Evolutionary conservation across 2,113 vertebrate genomes (phyloP).

Genomic region (Octodon degus): DNA sequence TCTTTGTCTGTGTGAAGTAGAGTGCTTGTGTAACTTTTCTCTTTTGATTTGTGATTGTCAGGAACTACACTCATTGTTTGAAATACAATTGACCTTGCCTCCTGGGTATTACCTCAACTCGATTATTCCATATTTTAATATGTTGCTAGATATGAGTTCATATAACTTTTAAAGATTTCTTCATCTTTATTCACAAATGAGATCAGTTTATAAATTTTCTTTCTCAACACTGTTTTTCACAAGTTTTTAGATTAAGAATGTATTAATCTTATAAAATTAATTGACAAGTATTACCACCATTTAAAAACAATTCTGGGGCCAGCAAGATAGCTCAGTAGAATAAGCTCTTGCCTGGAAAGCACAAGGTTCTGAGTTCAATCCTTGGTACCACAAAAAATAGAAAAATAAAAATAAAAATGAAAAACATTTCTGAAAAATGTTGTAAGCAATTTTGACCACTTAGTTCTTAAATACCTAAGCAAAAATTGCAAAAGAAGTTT

Average conservation of each 20-base stretch:
- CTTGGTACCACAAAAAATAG: too few relatives aligned
- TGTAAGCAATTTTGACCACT: neutral
- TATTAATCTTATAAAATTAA: slow-evolving; percentile 30
- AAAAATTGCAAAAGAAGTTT: neutral
- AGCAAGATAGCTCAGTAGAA: too few relatives aligned
- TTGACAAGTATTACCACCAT: neutral
- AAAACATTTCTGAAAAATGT: neutral
- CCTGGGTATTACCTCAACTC: neutral
- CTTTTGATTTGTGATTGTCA: neutral
- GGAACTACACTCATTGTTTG: neutral
- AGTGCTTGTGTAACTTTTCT: neutral
- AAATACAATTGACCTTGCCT: neutral
- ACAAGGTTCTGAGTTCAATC: too few relatives aligned
- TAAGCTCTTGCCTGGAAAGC: too few relatives aligned
- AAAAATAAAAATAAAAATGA: too few relatives aligned
- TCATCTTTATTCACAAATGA: neutral
- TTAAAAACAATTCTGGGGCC: too few relatives aligned
- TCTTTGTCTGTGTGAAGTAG: neutral
- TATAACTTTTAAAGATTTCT: neutral
- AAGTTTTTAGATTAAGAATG: neutral
- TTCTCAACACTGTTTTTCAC: neutral
- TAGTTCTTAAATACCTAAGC: neutral
- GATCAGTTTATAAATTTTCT: neutral
- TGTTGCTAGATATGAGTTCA: neutral
- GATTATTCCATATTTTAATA: neutral